phyloP scores from a whole-genome alignment of 1,140 invertebrate genomes.

The Eciton burchellii region DNA sequence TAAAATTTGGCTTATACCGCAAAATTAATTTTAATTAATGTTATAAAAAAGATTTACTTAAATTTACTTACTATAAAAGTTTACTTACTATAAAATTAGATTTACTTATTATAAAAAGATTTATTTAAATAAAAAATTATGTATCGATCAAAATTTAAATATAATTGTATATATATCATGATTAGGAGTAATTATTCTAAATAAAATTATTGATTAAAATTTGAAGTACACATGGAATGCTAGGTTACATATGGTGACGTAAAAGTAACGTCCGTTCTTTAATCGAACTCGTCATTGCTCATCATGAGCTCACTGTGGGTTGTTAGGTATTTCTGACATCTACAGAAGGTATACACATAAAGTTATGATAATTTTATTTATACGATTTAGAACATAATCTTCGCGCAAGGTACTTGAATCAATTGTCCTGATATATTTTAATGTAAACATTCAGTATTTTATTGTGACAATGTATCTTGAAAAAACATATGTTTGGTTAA shows the following conservation, averaged over 20 bases:
- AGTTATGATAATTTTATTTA: conserved; percentile 2
- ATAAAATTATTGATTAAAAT: background rate
- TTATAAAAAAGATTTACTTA: too few relatives aligned
- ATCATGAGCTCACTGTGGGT: conserved; percentile 23
- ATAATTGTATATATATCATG: background rate
- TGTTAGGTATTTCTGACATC: conserved; percentile 30
- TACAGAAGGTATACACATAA: conserved; percentile 20
- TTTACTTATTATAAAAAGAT: too few relatives aligned
- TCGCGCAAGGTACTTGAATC: background rate
- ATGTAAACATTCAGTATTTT: background rate
- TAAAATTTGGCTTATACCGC: too few relatives aligned
- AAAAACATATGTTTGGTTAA: background rate
- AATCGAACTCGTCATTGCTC: conserved; percentile 29
- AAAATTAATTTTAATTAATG: too few relatives aligned
- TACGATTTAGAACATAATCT: background rate
- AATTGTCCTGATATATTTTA: background rate
- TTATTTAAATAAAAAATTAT: too few relatives aligned
- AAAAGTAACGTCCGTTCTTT: background rate
- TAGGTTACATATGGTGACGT: conserved; percentile 7
- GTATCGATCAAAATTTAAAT: too few relatives aligned
- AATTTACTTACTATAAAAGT: too few relatives aligned
- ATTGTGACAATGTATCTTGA: background rate
- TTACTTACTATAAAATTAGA: too few relatives aligned
- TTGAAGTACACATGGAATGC: too few relatives aligned
- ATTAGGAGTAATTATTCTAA: background rate